Evolutionary conservation across 1,140 invertebrate genomes (phyloP).

Genomic region (Drosophila ohnishii): DNA sequence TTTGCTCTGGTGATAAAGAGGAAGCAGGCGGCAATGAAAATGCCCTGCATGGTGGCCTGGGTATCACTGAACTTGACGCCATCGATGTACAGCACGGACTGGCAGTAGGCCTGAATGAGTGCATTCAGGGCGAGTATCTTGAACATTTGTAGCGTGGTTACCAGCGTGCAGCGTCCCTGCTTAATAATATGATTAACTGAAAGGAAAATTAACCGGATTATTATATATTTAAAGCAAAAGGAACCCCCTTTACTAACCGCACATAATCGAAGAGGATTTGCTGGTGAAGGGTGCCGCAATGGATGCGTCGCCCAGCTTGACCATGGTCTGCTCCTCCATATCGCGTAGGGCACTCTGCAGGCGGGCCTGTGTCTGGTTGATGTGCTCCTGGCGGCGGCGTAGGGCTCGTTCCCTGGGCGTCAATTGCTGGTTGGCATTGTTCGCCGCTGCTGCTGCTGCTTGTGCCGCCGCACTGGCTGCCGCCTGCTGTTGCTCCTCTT

Average conservation of each 20-base stretch:
- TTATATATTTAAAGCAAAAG: background rate
- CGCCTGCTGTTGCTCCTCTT: conserved; percentile 66
- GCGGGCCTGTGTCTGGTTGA: conserved; percentile 81
- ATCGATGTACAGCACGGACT: conserved; percentile 98
- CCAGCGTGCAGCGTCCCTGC: conserved; percentile 98
- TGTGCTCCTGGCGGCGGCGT: conserved; percentile 73
- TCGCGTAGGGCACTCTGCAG: conserved; percentile 89
- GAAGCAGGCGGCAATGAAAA: conserved; percentile 97
- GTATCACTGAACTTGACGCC: conserved; percentile 99
- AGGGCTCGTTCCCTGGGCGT: conserved; percentile 78
- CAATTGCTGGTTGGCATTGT: conserved; percentile 58
- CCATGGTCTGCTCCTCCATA: conserved; percentile 94
- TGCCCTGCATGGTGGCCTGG: conserved; percentile 97
- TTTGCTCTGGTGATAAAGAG: conserved; percentile 99
- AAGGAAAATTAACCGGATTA: conserved; percentile 26
- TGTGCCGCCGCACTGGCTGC: conserved; percentile 46
- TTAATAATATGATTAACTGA: conserved; percentile 99
- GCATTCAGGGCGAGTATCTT: conserved; percentile 99
- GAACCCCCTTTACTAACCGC: conserved; percentile 84
- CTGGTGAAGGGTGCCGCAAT: conserved; percentile 99
- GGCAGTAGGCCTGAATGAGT: conserved; percentile 98
- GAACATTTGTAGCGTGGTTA: conserved; percentile 99
- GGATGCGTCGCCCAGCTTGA: conserved; percentile 98
- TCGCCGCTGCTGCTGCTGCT: conserved; percentile 44
- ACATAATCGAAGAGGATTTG: conserved; percentile 97